Base-by-base conservation (phyloP, 2,797 vertebrate genomes). In the Kryptopterus vitreolus region DNA sequence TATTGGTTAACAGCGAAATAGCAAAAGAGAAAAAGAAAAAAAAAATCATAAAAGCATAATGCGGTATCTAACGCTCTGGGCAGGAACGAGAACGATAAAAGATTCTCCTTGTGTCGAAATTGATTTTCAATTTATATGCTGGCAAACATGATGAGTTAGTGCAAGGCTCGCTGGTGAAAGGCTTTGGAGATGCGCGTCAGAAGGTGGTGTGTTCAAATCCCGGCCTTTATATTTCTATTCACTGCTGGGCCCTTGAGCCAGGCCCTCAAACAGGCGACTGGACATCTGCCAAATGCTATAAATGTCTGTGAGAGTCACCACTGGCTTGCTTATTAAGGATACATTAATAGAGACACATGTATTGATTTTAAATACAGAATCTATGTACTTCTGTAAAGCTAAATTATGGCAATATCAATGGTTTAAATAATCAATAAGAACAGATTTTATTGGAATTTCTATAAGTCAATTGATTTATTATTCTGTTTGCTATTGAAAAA, bases 101-200 rank as follows among this genome's bases (percentile, higher is more conserved):
- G 8, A 31, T 12, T n/a, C 31, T 43, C 18, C 1, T 13, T 13
- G 9, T 66, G 59, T 18, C 15, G 24, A 59, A 11, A 2, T 12
- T 26, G 57, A 59, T 59, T 26, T 59, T 59, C 11, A 46, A n/a
- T 68, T 48, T 48, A 66, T 66, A 43, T 43, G 63, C 63, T 24
- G 33, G 63, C 12, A 38, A 38, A 22, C 26, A 65, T 43, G 9
- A 20, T 9, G 61, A 31, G 5, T 22, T 33, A 22, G 62, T 12
- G 8, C 8, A 22, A 35, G 29, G 29, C 29, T 62, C 29, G 43
- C 4, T 43, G 20, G 63, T 35, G 13, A 43, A 13, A 35, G 63
- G 38, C 38, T 35, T 43, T 66, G 43, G 63, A 24, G 35, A n/a
- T 66, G n/a, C 20, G 43, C 35, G 43, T 66, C 63, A 38, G 22